Conservation (phyloP, 2,113 vertebrate genomes). For the Danionella cerebrum region DNA sequence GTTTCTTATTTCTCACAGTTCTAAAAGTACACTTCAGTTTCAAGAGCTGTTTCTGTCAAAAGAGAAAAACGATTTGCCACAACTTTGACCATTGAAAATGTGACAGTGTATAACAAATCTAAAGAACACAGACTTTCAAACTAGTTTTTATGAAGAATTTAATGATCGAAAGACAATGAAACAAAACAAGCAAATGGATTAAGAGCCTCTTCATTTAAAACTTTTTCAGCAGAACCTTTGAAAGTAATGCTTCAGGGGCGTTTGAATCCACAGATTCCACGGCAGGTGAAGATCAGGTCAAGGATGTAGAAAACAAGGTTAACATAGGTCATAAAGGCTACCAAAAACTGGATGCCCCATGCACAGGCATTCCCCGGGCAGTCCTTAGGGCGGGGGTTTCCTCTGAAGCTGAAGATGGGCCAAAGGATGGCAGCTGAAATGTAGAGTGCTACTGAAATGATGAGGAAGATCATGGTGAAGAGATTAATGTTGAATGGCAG, state of each 20-base stretch:
- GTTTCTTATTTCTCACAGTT: no score
- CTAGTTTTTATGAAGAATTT: no score
- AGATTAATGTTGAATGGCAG: constrained; percentile 63
- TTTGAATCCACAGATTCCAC: constrained; percentile 50
- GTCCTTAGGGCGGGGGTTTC: not conserved
- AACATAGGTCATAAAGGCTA: constrained; percentile 69
- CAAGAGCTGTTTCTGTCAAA: no score
- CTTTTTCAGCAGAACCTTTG: not conserved
- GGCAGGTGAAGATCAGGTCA: constrained; percentile 70
- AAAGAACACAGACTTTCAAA: no score
- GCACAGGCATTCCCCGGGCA: constrained; percentile 32
- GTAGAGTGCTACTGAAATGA: constrained; percentile 67
- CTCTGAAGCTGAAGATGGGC: constrained; percentile 64
- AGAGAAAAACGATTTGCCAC: no score
- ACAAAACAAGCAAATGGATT: no score
- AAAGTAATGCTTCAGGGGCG: not conserved
- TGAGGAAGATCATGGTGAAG: constrained; percentile 59
- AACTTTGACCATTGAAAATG: no score
- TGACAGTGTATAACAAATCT: no score
- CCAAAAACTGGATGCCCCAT: constrained; percentile 64
- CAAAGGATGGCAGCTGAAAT: constrained; percentile 61
- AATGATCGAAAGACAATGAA: no score
- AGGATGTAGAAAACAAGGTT: constrained; percentile 71
- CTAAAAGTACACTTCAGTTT: no score
- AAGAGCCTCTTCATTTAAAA: no score